phyloP scores from a whole-genome alignment of 2,888 invertebrate genomes.

The Penaeus monodon region DNA sequence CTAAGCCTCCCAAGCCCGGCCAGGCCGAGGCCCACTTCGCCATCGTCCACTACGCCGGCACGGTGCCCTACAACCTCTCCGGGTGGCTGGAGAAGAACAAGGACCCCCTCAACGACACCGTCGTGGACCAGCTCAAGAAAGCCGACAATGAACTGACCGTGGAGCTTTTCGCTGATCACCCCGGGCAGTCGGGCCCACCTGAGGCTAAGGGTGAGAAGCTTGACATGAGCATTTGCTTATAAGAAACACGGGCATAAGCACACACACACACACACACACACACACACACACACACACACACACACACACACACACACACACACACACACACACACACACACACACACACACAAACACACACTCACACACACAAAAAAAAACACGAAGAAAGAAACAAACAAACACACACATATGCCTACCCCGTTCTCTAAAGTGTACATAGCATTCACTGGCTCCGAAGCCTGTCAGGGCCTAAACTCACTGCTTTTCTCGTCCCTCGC shows the following conservation, averaged over 20 bases:
- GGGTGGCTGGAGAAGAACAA: constrained; percentile 99
- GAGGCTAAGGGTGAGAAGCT: constrained; percentile 77
- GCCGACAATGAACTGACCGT: constrained; percentile 85
- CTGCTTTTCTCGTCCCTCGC: no score
- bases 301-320: no score
- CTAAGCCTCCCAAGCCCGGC: constrained; percentile 96
- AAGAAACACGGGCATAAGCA: not conserved
- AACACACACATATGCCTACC: no score
- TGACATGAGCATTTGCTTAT: constrained; percentile 1
- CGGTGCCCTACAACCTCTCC: constrained; percentile 90
- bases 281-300: no score
- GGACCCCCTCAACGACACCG: constrained; percentile 99
- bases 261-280: no score
- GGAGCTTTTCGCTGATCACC: constrained; percentile 95
- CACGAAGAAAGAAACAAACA: no score
- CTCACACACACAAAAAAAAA: no score
- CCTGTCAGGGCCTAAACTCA: no score
- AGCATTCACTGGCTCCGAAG: no score
- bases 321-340: no score
- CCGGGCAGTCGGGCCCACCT: constrained; percentile 85
- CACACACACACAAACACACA: no score
- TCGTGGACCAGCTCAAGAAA: constrained; percentile 97
- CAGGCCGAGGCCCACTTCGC: constrained; percentile 95
- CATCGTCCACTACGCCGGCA: constrained; percentile 98
- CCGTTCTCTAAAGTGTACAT: no score